Evolutionary conservation across 2,113 vertebrate species (phyloP), one percentile per base, ranked within the genome.

Genomic region (Daphoenositta chrysoptera): DNA sequence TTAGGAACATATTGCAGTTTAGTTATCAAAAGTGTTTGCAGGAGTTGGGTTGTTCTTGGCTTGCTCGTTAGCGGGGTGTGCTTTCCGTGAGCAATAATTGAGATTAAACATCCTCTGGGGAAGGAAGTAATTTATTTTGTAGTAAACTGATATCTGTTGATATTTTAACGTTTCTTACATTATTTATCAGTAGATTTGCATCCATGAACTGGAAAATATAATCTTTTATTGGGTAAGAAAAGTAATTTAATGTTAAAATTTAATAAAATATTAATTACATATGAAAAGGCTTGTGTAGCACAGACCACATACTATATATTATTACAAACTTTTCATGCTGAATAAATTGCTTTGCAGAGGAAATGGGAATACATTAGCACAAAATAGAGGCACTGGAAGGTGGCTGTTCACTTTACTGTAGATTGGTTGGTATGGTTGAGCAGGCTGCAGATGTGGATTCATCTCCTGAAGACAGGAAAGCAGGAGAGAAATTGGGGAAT

Each of bases 211-310:
- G 92, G 96, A 95, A 96, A 96, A 96, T 93, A 86, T 23, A 92
- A 96, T 93, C 11, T 71, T 86, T 86, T 92, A 73, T 84, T 60
- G 78, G 31, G 50, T 39, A 79, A 92, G 73, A 81, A 78, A 95
- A 78, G 48, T 94, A 92, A 94, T 93, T 85, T 91, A 94, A 88
- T 88, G 79, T 92, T 93, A 92, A 93, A 96, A 78, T 37, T 73
- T 93, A 94, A 83, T 94, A 94, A 96, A 96, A 94, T 90, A 83
- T 88, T 96, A 94, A 96, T 96, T 95, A 89, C 44, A 51, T 51
- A 72, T 58, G 54, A 88, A 91, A 93, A 90, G 51, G 45, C 37
- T 87, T 95, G 20, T 83, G 93, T 60, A 86, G 76, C 79, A 71
- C 85, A 68, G 51, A 72, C 86, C 57, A 71, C 4, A 3, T 68